Evolutionary conservation across 2,113 vertebrate genomes (phyloP).

Genomic region (Isurus oxyrinchus): DNA sequence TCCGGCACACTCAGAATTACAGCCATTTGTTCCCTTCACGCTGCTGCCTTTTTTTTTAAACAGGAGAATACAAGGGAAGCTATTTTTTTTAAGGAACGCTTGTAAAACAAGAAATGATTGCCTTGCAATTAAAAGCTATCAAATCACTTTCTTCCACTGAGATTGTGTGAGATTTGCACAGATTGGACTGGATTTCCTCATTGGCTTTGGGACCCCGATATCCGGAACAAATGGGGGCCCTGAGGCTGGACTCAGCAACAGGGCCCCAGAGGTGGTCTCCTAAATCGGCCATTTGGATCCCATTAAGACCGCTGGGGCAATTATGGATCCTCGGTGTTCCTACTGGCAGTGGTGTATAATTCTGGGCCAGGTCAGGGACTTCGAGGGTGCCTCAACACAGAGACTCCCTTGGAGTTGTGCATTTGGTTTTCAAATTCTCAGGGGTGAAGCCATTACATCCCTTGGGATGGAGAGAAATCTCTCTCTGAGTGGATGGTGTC

Average conservation of each 20-base stretch:
- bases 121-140: not conserved
- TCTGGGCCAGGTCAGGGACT: not conserved
- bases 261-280: not conserved
- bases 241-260: no score
- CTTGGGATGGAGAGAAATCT: no score
- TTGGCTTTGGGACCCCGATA: not conserved
- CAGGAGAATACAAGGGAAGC: not conserved
- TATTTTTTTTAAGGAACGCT: not conserved
- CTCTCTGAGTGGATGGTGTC: not conserved
- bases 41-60: not conserved
- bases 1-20: constrained; percentile 4
- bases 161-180: not conserved
- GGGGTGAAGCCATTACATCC: not conserved
- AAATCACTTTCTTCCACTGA: not conserved
- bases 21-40: constrained; percentile 16
- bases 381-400: not conserved
- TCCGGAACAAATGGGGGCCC: not conserved
- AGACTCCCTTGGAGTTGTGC: not conserved
- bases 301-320: no score
- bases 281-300: not conserved
- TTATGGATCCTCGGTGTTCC: not conserved
- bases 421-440: not conserved
- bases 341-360: not conserved
- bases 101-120: not conserved
- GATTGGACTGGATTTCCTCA: not conserved